Evolutionary conservation across 1,140 invertebrate genomes (phyloP), one percentile per base, ranked within the genome.

Genomic region (Asbolus verrucosus): DNA sequence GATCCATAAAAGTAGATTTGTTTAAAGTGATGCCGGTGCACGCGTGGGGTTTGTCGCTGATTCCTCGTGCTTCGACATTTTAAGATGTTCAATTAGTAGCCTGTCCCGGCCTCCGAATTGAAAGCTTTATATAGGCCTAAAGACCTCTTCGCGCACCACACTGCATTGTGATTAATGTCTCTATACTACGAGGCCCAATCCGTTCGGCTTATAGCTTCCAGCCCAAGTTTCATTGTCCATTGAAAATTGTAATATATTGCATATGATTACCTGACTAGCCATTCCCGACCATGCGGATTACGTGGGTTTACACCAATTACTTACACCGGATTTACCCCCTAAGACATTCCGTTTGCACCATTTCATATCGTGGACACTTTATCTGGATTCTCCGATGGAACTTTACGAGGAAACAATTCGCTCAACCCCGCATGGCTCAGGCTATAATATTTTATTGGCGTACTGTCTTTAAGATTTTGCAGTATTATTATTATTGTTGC

Each of bases 211-310:
- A 66, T 9, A 11, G 21, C 38, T 16, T n/a, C n/a, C n/a, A n/a
- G 24, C 11, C 65, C 33, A 14, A 60, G 54, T 16, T 60, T 36
- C 59, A 62, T 36, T 36, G 65, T 54, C 65, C 65, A 67, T 50
- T 67, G 41, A 67, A 67, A 67, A 67, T 54, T 67, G 43, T 67
- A 67, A 67, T 67, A 46, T 67, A 46, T 67, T 67, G 27, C 43
- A 67, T 67, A 67, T 54, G 65, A 67, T 67, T 67, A 67, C 24
- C 43, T 54, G 41, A 36, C 19, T 16, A 39, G 18, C 16, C 27
- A 59, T 67, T 30, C 50, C n/a, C 41, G n/a, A 50, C 30, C 43
- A 18, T 13, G 5, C 6, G 65, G 65, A 67, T 67, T 67, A 67
- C 18, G 33, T n/a, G 1, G 33, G 65, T 30, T 67, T 67, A 67